phyloP scores from a whole-genome alignment of 2,797 vertebrate genomes.

The Falco novaeseelandiae region DNA sequence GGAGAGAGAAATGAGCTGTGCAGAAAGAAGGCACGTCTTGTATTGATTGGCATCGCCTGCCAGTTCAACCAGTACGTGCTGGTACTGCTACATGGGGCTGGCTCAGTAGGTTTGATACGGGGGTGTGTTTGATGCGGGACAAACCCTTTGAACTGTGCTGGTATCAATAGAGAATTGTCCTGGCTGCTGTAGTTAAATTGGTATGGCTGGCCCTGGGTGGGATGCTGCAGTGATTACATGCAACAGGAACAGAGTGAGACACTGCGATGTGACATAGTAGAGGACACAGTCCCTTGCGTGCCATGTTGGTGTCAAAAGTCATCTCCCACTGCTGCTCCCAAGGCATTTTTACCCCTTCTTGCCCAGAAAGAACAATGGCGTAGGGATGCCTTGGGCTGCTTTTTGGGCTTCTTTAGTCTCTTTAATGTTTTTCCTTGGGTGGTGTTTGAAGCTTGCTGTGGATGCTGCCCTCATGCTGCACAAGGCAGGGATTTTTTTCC shows the following conservation, averaged over 20 bases:
- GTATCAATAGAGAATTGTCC: background rate
- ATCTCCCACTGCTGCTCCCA: background rate
- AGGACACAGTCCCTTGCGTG: background rate
- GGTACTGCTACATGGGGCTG: background rate
- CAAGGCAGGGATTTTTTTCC: background rate
- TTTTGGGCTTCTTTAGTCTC: conserved; percentile 10
- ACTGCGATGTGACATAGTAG: background rate
- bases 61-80: background rate
- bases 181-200: background rate
- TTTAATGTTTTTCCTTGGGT: background rate
- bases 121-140: background rate
- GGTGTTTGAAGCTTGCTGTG: conserved; percentile 18
- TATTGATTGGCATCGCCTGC: background rate
- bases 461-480: background rate
- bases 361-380: background rate
- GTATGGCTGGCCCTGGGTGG: background rate
- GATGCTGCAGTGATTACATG: background rate
- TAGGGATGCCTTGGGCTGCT: background rate
- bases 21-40: background rate
- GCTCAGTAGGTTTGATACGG: background rate
- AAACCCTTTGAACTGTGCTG: background rate
- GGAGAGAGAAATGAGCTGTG: conserved; percentile 56
- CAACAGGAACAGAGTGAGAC: background rate
- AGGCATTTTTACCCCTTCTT: background rate
- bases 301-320: background rate